Evolutionary conservation across 1,140 invertebrate genomes (phyloP).

Genomic region (Agrilus planipennis): DNA sequence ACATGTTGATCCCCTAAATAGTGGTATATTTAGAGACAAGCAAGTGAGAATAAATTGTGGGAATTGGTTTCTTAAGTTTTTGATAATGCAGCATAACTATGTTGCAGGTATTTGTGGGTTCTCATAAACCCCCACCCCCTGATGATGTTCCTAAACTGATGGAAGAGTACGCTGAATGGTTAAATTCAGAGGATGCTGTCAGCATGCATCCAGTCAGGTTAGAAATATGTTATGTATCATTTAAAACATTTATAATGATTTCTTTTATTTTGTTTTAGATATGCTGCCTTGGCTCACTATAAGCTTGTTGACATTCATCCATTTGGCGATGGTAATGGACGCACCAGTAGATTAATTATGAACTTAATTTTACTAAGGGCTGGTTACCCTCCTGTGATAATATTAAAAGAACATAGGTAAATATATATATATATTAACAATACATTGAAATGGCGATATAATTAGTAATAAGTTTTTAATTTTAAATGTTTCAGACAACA

Average conservation of each 20-base stretch:
- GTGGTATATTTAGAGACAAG: conserved; percentile 58
- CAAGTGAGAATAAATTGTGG: conserved; percentile 14
- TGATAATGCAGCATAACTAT: not conserved
- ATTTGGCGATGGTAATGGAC: conserved; percentile 86
- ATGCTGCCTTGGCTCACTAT: conserved; percentile 90
- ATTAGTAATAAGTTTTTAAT: conserved; percentile 1
- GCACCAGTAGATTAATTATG: conserved; percentile 90
- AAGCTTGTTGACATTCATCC: conserved; percentile 93
- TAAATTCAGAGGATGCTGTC: conserved; percentile 75
- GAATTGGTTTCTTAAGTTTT: not conserved
- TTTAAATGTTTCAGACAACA: conserved; percentile 39
- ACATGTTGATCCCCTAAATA: conserved; percentile 81
- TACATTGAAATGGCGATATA: too few relatives aligned
- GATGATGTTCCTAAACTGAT: conserved; percentile 69
- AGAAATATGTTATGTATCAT: conserved; percentile 6
- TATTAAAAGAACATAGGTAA: conserved; percentile 76
- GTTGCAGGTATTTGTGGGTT: conserved; percentile 82
- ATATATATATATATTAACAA: not conserved
- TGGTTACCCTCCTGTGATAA: conserved; percentile 93
- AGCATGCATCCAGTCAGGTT: conserved; percentile 79
- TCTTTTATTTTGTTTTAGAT: conserved; percentile 42
- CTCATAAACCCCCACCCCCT: conserved; percentile 78
- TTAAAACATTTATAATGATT: not conserved
- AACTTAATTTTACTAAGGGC: conserved; percentile 95
- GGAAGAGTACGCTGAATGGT: conserved; percentile 80